Percentiles rank a stretch among this genome's conserved stretches.
Evolutionary conservation across 1,140 invertebrate genomes (phyloP).

Genomic region (Nylanderia fulva): DNA sequence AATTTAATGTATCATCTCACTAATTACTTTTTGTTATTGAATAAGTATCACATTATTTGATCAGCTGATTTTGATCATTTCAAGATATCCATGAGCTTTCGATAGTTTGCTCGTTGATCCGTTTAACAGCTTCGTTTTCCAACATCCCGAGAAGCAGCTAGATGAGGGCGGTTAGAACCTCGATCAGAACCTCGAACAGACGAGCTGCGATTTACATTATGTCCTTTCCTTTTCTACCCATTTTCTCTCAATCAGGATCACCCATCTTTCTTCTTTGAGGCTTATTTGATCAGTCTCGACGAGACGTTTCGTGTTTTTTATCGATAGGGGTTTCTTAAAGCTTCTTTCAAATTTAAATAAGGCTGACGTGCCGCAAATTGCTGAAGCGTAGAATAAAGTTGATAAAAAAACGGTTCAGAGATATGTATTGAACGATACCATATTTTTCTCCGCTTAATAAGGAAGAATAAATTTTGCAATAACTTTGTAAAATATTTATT

Average conservation of each 20-base stretch:
- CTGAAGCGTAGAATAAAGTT: slow-evolving; percentile 43
- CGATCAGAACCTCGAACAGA: slow-evolving; percentile 1
- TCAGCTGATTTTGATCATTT: slow-evolving; percentile 51
- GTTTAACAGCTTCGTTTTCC: slow-evolving; percentile 40
- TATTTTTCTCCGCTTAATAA: background rate
- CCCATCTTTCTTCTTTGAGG: slow-evolving; percentile 35
- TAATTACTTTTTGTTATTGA: slow-evolving; percentile 41
- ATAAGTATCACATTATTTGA: slow-evolving; percentile 41
- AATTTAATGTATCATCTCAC: slow-evolving; percentile 2
- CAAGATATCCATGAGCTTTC: slow-evolving; percentile 14
- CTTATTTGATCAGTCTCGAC: slow-evolving; percentile 63
- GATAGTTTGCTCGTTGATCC: slow-evolving; percentile 35
- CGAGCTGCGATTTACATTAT: slow-evolving; percentile 48
- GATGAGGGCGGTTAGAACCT: slow-evolving; percentile 44
- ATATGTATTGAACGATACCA: background rate
- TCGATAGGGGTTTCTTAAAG: slow-evolving; percentile 35
- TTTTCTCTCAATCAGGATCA: slow-evolving; percentile 51
- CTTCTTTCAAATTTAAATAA: slow-evolving; percentile 63
- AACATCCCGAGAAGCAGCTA: slow-evolving; percentile 34
- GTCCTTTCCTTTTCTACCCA: background rate
- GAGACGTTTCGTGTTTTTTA: slow-evolving; percentile 53
- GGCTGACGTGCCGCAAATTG: slow-evolving; percentile 31
- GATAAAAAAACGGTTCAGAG: background rate
- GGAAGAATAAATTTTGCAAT: slow-evolving; percentile 16
- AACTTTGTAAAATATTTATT: background rate